phyloP scores from a whole-genome alignment of 2,113 vertebrate genomes.

The Promerops cafer region DNA sequence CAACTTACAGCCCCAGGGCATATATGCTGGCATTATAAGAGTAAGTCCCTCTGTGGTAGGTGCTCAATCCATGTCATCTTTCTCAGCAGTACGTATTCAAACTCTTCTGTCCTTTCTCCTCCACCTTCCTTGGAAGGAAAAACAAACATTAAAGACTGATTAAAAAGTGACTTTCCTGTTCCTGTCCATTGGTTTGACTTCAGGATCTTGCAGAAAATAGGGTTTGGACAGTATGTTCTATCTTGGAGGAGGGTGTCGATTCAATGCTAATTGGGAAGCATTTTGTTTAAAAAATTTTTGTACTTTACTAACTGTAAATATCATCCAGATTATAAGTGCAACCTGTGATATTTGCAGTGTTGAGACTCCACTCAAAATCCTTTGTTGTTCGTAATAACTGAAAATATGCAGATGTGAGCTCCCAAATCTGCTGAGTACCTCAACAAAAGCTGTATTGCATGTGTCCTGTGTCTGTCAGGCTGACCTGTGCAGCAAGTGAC shows the following conservation, averaged over 20 bases:
- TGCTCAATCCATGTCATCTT: not conserved
- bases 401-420: not conserved
- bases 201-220: not conserved
- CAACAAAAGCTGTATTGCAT: not conserved
- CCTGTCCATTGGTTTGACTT: not conserved
- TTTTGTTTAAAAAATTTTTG: not conserved
- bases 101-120: not conserved
- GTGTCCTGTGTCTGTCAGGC: not conserved
- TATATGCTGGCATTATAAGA: not conserved
- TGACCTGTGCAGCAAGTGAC: not conserved
- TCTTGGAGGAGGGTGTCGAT: not conserved
- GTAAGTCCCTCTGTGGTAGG: not conserved
- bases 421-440: not conserved
- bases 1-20: not conserved
- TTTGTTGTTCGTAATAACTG: not conserved
- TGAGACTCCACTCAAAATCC: not conserved
- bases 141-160: not conserved
- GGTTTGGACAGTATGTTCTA: not conserved
- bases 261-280: not conserved
- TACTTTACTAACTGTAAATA: not conserved
- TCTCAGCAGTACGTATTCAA: not conserved
- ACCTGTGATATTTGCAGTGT: not conserved
- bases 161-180: not conserved
- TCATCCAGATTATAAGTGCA: not conserved
- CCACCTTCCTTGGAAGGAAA: not conserved